Base-by-base conservation (phyloP, 2,797 vertebrate species). In the Artibeus lituratus region DNA sequence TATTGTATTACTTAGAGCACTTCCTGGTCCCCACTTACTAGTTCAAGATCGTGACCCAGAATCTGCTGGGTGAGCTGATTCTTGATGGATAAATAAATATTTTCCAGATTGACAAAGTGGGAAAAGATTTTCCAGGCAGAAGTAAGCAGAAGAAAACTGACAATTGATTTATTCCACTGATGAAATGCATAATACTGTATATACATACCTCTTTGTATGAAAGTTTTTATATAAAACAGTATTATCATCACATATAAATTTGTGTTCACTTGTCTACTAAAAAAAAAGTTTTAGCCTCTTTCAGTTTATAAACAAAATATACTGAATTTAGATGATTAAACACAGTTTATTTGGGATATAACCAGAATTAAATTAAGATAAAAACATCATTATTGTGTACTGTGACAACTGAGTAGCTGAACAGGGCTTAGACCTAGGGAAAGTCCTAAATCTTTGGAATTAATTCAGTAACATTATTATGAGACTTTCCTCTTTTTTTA, bases 241-340 rank as follows among this genome's bases (percentile, higher is more conserved):
- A 88, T 55, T 74, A 70, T 59, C 12, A 44, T 9, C 1, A 62
- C 49, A 26, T 55, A 37, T 74, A 83, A 73, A 47, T 51, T 24
- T 84, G 10, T 76, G 10, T 65, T 67, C 29, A 84, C 9, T 89
- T 22, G 47, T 96, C 29, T 90, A 59, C 29, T 76, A 67, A 83
- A 55, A 8, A 95, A 94, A 29, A 80, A 84, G n/a, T 91, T 85
- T 81, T 69, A 95, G 83, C n/a, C n/a, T 86, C 15, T 57, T 89
- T 70, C 37, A 47, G 7, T 70, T 92, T 91, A 39, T 74, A 24
- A 85, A 62, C 4, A 81, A 55, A 55, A 7, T 83, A 73, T 29
- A 4, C 10, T 92, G 29, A 78, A 51, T 44, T 95, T 92, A 92
- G 37, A 78, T 47, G 87, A 51, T 18, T 82, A 47, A 3, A 70